phyloP scores from a whole-genome alignment of 2,113 vertebrate genomes.

The Sebastes schlegelii region DNA sequence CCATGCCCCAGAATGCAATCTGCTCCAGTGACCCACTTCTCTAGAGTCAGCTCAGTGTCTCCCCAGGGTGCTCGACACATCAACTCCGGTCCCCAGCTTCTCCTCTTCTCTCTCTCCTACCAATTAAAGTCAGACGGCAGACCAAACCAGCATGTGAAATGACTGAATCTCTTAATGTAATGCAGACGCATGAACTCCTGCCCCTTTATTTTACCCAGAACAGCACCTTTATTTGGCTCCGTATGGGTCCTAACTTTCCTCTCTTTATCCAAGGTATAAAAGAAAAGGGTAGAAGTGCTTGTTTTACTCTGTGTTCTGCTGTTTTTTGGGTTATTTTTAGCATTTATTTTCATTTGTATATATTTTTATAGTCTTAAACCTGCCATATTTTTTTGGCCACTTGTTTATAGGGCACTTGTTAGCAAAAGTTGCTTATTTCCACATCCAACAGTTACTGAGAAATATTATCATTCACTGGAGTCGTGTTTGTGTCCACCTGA shows the following conservation, averaged over 20 bases:
- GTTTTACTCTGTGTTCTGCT: too few species aligned
- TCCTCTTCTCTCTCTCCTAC: not conserved
- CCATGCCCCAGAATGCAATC: not conserved
- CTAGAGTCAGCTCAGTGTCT: not conserved
- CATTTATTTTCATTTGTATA: too few species aligned
- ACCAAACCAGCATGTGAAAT: not conserved
- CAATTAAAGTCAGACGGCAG: not conserved
- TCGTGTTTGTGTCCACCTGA: too few species aligned
- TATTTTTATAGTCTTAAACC: too few species aligned
- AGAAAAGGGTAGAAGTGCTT: too few species aligned
- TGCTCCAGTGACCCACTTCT: slow-evolving; percentile 29
- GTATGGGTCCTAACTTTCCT: not conserved
- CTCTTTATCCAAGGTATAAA: too few species aligned
- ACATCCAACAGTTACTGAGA: too few species aligned
- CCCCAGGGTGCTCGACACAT: not conserved
- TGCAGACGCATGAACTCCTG: not conserved
- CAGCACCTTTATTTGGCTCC: not conserved
- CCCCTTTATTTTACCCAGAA: not conserved
- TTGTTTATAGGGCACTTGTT: not conserved
- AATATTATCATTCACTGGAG: too few species aligned
- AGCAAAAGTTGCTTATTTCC: not conserved
- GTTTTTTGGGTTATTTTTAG: too few species aligned
- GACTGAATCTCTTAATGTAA: not conserved
- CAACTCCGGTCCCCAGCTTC: not conserved
- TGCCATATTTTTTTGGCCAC: too few species aligned